Evolutionary conservation across 1,140 invertebrate genomes (phyloP).

Genomic region (Helicoverpa zea): DNA sequence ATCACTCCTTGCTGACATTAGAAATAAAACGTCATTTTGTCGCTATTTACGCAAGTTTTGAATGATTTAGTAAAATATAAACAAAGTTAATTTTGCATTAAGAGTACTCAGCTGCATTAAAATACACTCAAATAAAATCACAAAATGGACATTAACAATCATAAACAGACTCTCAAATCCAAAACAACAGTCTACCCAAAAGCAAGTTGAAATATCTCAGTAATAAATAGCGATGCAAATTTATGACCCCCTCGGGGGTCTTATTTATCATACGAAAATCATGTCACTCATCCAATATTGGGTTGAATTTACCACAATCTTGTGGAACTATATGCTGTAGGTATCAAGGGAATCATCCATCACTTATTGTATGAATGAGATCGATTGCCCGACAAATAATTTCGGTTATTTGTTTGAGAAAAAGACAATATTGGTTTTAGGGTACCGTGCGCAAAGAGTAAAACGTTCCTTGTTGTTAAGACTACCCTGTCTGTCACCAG

Average conservation of each 20-base stretch:
- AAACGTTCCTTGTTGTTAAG: too few species aligned
- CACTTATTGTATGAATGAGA: conserved; percentile 15
- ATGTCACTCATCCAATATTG: conserved; percentile 3
- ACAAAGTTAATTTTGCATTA: conserved; percentile 7
- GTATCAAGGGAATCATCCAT: conserved; percentile 7
- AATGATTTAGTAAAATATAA: too few species aligned
- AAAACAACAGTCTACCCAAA: not conserved
- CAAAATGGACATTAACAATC: not conserved
- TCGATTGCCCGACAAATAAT: conserved; percentile 22
- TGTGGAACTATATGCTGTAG: not conserved
- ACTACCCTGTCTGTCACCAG: too few species aligned
- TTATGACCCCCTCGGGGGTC: conserved; percentile 7
- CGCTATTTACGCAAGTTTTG: too few species aligned
- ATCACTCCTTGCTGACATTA: too few species aligned
- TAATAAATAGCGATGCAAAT: not conserved
- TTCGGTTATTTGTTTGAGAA: not conserved
- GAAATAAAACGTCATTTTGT: too few species aligned
- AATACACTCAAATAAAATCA: not conserved
- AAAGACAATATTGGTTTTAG: not conserved
- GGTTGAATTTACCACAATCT: not conserved
- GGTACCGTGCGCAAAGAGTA: not conserved
- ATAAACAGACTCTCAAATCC: not conserved
- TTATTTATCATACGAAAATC: conserved; percentile 21
- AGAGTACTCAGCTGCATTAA: not conserved
- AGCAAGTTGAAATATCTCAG: not conserved